These are phyloP conservation scores for Arbacia lixula DNA, from an alignment of 53 echinoderm and acorn worm genomes.

Conservation along the genomic window DNA sequence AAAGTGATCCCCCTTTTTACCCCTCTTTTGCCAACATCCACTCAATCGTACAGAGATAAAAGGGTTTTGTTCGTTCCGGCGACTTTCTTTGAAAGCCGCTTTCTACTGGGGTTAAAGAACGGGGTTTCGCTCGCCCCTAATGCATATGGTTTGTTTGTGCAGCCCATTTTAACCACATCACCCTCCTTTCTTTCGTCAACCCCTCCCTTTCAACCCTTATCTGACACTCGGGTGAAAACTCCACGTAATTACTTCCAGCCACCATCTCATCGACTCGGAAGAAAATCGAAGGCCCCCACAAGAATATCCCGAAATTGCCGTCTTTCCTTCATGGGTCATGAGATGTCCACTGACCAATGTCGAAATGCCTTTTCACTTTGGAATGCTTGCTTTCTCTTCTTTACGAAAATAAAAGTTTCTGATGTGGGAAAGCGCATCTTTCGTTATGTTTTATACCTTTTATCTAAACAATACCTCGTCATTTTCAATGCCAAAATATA, in stretches of 20 bases:
- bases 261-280: too few relatives aligned
- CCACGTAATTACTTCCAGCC: constrained; percentile 1
- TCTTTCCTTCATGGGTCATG: too few relatives aligned
- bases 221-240: not conserved
- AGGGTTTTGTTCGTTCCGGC: constrained; percentile 42
- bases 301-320: too few relatives aligned
- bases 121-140: not conserved
- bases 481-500: too few relatives aligned
- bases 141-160: constrained; percentile 42
- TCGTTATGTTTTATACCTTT: too few relatives aligned
- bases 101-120: not conserved
- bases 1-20: constrained; percentile 16
- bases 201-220: not conserved
- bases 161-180: constrained; percentile 36
- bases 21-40: constrained; percentile 13
- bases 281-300: too few relatives aligned
- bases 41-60: constrained; percentile 27
- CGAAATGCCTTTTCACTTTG: too few relatives aligned
- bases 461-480: too few relatives aligned
- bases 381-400: too few relatives aligned
- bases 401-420: too few relatives aligned
- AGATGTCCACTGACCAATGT: too few relatives aligned
- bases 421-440: too few relatives aligned
- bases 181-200: not conserved
- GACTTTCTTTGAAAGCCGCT: constrained; percentile 27